phyloP scores from a whole-genome alignment of 2,888 invertebrate genomes.

The Meloe dianella region DNA sequence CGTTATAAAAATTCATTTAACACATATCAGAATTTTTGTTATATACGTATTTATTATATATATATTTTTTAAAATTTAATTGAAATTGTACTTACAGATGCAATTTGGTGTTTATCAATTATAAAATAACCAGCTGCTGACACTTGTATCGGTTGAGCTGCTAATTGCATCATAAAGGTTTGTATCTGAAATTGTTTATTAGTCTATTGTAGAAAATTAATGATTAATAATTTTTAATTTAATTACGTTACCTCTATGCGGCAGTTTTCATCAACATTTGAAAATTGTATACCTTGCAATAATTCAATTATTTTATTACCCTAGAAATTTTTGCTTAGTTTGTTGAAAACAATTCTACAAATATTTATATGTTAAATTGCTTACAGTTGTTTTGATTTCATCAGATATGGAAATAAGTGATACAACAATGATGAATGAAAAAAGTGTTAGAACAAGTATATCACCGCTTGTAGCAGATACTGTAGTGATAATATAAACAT shows the following conservation, averaged over 20 bases:
- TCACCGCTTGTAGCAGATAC: constrained; percentile 19
- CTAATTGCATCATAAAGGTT: constrained; percentile 43
- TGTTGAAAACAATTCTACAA: background rate
- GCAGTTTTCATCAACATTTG: constrained; percentile 38
- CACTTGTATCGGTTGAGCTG: constrained; percentile 41
- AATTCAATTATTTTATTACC: constrained; percentile 40
- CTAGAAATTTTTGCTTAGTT: constrained; percentile 36
- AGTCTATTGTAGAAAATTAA: background rate
- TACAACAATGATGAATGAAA: constrained; percentile 36
- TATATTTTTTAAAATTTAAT: background rate
- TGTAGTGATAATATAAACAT: constrained; percentile 36
- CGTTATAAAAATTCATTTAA: too few species aligned
- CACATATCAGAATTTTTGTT: background rate
- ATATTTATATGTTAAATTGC: constrained; percentile 9
- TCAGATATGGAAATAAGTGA: constrained; percentile 36
- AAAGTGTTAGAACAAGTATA: constrained; percentile 35
- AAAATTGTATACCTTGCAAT: constrained; percentile 42
- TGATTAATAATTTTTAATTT: background rate
- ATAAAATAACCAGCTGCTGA: constrained; percentile 48
- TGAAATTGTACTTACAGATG: constrained; percentile 42
- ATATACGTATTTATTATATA: background rate
- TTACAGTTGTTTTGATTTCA: constrained; percentile 37
- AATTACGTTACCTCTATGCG: constrained; percentile 40
- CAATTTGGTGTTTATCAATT: constrained; percentile 45
- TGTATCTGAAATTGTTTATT: constrained; percentile 42